These are phyloP conservation scores for Ganaspis brasiliensis DNA, from an alignment of 2,888 invertebrate genomes.

Conservation along the genomic window DNA sequence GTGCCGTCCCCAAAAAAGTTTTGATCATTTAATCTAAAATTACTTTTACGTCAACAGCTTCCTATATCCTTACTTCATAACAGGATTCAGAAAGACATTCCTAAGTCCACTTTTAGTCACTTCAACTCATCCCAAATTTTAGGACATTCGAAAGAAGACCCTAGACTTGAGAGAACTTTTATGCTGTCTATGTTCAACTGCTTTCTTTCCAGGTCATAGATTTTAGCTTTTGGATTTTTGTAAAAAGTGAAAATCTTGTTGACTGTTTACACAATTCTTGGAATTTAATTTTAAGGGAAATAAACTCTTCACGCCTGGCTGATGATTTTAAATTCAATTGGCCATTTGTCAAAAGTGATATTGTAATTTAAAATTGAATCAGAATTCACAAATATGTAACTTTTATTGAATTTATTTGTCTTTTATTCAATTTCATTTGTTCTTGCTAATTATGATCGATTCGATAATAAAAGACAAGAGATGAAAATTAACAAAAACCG, in stretches of 20 bases:
- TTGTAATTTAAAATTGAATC: too few relatives aligned
- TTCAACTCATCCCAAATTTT: constrained; percentile 1
- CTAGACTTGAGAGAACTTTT: background rate
- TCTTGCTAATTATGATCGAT: too few relatives aligned
- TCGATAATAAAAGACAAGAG: too few relatives aligned
- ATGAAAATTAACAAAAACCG: too few relatives aligned
- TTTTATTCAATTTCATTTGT: too few relatives aligned
- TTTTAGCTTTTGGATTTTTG: background rate
- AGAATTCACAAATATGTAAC: too few relatives aligned
- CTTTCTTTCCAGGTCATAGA: constrained; percentile 18
- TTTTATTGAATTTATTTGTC: too few relatives aligned
- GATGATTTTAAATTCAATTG: too few relatives aligned
- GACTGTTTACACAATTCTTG: background rate
- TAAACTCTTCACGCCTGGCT: too few relatives aligned
- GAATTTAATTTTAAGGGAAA: too few relatives aligned
- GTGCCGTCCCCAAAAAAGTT: background rate
- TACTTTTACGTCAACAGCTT: background rate
- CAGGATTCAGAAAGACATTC: constrained; percentile 10
- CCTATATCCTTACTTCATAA: background rate
- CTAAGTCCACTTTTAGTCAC: constrained; percentile 16
- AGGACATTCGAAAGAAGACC: background rate
- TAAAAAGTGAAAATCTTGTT: constrained; percentile 18
- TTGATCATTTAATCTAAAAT: constrained; percentile 14
- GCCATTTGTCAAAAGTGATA: too few relatives aligned
- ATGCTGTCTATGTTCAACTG: background rate